A percentile compares a stretch with the other conserved stretches of the same genome.
These are phyloP conservation scores for Berghia stephanieae DNA, from an alignment of 1,140 invertebrate species.

Conservation along the genomic window DNA sequence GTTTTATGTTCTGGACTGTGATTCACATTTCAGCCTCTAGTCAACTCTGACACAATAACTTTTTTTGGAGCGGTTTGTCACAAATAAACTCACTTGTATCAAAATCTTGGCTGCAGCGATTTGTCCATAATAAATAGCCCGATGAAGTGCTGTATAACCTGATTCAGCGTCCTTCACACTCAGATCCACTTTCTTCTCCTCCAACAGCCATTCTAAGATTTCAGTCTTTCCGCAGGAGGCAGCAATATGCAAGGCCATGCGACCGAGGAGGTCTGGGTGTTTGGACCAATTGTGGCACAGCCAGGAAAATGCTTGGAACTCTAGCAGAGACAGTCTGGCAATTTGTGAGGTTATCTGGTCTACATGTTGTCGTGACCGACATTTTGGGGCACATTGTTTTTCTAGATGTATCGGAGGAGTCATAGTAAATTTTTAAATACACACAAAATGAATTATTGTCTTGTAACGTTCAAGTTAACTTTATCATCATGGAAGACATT, in stretches of 20 bases:
- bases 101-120: conserved; percentile 74
- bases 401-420: too few relatives aligned
- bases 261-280: conserved; percentile 68
- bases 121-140: conserved; percentile 81
- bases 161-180: conserved; percentile 77
- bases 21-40: too few relatives aligned
- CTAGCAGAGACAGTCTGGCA: conserved; percentile 68
- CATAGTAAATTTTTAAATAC: too few relatives aligned
- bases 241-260: conserved; percentile 76
- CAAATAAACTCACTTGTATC: conserved; percentile 69
- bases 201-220: conserved; percentile 76
- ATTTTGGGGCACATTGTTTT: conserved; percentile 66
- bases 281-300: conserved; percentile 72
- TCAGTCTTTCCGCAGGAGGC: conserved; percentile 74
- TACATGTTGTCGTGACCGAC: conserved; percentile 74
- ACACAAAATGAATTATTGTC: too few relatives aligned
- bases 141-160: conserved; percentile 79
- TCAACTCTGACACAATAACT: too few relatives aligned
- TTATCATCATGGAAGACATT: too few relatives aligned
- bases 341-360: conserved; percentile 72
- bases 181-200: conserved; percentile 71
- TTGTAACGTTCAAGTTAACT: too few relatives aligned
- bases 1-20: too few relatives aligned
- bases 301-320: conserved; percentile 64
- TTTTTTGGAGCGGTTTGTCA: not conserved